Evolutionary conservation across 2,888 invertebrate species (phyloP).

Genomic region (Tethea ocularis): DNA sequence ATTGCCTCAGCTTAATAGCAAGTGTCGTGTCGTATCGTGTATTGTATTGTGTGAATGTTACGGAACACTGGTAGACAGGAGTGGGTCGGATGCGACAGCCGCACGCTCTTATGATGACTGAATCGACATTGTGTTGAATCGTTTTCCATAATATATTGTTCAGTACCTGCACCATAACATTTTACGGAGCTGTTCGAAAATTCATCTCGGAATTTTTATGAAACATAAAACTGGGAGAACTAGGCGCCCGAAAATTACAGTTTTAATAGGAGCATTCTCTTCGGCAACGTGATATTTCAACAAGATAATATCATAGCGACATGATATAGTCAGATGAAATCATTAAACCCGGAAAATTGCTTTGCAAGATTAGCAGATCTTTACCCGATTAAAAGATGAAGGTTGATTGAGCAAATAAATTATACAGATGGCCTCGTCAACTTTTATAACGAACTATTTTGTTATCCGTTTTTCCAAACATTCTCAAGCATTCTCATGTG

Average conservation of each 20-base stretch:
- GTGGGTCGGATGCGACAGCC: conserved; percentile 43
- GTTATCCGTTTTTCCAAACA: no score
- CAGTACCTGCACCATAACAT: conserved; percentile 19
- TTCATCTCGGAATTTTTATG: neutral
- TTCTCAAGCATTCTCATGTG: no score
- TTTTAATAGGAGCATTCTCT: neutral
- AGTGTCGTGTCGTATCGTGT: conserved; percentile 25
- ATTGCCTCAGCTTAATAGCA: conserved; percentile 8
- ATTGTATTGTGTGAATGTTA: conserved; percentile 36
- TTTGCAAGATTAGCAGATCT: no score
- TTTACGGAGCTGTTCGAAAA: neutral
- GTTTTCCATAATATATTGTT: conserved; percentile 29
- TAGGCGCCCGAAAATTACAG: neutral
- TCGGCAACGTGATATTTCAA: neutral
- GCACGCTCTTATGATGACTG: conserved; percentile 37
- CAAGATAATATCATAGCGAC: no score
- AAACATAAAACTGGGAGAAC: neutral
- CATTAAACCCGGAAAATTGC: no score
- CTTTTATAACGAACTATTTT: no score
- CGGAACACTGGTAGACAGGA: conserved; percentile 37
- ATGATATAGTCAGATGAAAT: neutral
- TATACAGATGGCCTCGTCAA: no score
- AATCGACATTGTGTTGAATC: conserved; percentile 42
- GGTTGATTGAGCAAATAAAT: no score
- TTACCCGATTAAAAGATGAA: no score